phyloP scores from a whole-genome alignment of 2,888 invertebrate genomes.

The Ormyrus labotus region DNA sequence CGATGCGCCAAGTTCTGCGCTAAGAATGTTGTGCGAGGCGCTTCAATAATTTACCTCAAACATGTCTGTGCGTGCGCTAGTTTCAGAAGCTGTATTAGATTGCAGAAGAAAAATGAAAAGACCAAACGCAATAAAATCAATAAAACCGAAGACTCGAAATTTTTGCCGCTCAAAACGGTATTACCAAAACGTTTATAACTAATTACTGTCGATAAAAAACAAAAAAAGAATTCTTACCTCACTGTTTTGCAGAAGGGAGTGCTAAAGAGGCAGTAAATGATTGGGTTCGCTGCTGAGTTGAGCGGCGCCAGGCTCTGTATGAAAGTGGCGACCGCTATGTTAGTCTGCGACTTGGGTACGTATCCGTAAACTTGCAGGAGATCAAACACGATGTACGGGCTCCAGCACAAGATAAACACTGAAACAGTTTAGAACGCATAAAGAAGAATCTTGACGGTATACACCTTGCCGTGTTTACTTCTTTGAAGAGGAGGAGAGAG shows the following conservation, averaged over 20 bases:
- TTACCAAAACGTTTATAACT: too few species aligned
- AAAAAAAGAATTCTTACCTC: constrained; percentile 79
- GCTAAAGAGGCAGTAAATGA: constrained; percentile 95
- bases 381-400: constrained; percentile 95
- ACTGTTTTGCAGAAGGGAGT: constrained; percentile 90
- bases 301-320: constrained; percentile 94
- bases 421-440: constrained; percentile 69
- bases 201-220: too few species aligned
- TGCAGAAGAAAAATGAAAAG: too few species aligned
- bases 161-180: too few species aligned
- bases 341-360: constrained; percentile 87
- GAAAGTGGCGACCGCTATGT: constrained; percentile 90
- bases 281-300: constrained; percentile 95
- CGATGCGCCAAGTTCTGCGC: too few species aligned
- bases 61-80: background rate
- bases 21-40: background rate
- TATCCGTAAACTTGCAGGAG: constrained; percentile 91
- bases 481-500: too few species aligned
- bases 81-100: too few species aligned
- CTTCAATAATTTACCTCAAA: background rate
- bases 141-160: background rate
- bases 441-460: too few species aligned
- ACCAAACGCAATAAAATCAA: background rate
- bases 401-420: constrained; percentile 97
- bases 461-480: too few species aligned